Conservation (phyloP, 2,113 vertebrate species). For the Perca flavescens region DNA sequence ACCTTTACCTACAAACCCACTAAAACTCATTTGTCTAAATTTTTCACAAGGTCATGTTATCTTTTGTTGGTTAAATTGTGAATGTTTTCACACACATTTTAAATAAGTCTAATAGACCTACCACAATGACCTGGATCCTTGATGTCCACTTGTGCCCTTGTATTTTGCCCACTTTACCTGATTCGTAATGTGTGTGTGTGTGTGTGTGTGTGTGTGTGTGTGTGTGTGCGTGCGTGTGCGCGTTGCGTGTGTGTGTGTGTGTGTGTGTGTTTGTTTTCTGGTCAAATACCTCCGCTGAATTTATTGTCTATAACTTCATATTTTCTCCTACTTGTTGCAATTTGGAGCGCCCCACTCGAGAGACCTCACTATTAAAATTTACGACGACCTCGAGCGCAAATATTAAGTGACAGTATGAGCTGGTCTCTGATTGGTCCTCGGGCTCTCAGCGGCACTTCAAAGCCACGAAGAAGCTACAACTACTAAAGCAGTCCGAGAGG, state of each 20-base stretch:
- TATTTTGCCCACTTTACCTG: not conserved
- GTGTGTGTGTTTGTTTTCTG: not conserved
- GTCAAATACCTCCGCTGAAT: not conserved
- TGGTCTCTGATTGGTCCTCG: conserved; percentile 89
- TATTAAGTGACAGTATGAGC: conserved; percentile 47
- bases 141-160: not conserved
- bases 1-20: not conserved
- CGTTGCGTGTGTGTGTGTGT: not conserved
- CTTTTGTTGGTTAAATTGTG: not conserved
- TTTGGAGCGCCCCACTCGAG: conserved; percentile 8
- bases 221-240: not conserved
- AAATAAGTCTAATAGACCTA: not conserved
- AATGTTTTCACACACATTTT: not conserved
- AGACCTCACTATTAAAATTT: conserved; percentile 38
- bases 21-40: not conserved
- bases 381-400: conserved; percentile 47
- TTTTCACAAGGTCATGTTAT: not conserved
- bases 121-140: not conserved
- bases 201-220: no score
- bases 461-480: conserved; percentile 91
- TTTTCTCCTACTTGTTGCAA: conserved; percentile 18
- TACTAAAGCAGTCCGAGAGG: conserved; percentile 88
- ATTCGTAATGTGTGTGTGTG: not conserved
- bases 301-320: not conserved
- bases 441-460: conserved; percentile 91